Percentiles rank a stretch among this genome's conserved stretches.
phyloP scores from a whole-genome alignment of 2,113 vertebrate species.

The Thermophis baileyi region DNA sequence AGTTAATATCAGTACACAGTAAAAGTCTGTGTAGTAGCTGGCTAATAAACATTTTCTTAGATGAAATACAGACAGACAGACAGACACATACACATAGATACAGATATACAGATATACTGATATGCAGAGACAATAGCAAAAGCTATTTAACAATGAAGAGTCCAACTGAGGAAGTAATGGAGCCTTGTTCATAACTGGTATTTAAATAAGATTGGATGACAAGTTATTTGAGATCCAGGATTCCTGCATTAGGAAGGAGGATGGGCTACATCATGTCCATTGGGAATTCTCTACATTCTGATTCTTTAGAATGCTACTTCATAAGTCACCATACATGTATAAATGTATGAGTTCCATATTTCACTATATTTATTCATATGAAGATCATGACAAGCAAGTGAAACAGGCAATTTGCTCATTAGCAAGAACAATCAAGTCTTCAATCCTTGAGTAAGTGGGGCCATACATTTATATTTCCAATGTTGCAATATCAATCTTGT shows the following conservation, averaged over 20 bases:
- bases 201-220: background rate
- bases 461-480: background rate
- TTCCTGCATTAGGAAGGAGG: background rate
- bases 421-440: background rate
- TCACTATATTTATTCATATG: background rate
- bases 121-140: background rate
- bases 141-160: background rate
- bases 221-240: background rate
- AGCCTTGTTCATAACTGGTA: background rate
- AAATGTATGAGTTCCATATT: background rate
- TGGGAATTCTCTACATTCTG: background rate
- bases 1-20: background rate
- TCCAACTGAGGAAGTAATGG: background rate
- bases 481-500: background rate
- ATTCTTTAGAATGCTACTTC: background rate
- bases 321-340: background rate
- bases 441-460: background rate
- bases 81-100: background rate
- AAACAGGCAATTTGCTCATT: background rate
- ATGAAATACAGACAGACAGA: background rate
- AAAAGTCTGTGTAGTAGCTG: background rate
- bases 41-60: background rate
- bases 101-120: background rate
- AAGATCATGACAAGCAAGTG: background rate
- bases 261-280: background rate